Evolutionary conservation across 2,888 invertebrate species (phyloP).

Genomic region (Serrognathus titanus): DNA sequence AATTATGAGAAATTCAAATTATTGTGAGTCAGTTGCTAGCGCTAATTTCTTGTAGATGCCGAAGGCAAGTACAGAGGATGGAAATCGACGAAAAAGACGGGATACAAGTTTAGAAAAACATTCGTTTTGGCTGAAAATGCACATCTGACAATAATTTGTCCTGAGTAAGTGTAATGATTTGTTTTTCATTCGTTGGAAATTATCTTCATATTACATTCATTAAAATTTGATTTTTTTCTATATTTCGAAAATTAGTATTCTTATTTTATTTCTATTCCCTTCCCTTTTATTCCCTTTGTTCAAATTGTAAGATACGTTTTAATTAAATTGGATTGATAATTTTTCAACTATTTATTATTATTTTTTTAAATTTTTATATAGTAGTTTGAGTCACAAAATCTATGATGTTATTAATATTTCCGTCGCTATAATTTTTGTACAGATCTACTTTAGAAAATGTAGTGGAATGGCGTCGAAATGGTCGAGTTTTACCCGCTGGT

Average conservation of each 20-base stretch:
- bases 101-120: slow-evolving; percentile 52
- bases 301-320: no score
- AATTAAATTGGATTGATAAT: no score
- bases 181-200: not conserved
- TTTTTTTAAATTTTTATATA: no score
- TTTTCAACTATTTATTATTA: no score
- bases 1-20: not conserved
- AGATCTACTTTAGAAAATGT: slow-evolving; percentile 50
- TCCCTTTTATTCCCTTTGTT: no score
- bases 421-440: not conserved
- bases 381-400: no score
- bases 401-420: no score
- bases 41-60: slow-evolving; percentile 32
- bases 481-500: slow-evolving; percentile 49
- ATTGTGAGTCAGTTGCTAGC: not conserved
- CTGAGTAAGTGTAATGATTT: slow-evolving; percentile 47
- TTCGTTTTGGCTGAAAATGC: slow-evolving; percentile 54
- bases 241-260: not conserved
- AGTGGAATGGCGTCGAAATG: slow-evolving; percentile 57
- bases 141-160: slow-evolving; percentile 55
- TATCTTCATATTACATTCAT: no score
- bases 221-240: no score
- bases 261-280: not conserved
- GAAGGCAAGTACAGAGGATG: slow-evolving; percentile 45
- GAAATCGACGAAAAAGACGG: slow-evolving; percentile 46